Percentiles rank a stretch among this genome's conserved stretches.
phyloP scores from a whole-genome alignment of 2,888 invertebrate genomes.

The Aspidapion aeneum region DNA sequence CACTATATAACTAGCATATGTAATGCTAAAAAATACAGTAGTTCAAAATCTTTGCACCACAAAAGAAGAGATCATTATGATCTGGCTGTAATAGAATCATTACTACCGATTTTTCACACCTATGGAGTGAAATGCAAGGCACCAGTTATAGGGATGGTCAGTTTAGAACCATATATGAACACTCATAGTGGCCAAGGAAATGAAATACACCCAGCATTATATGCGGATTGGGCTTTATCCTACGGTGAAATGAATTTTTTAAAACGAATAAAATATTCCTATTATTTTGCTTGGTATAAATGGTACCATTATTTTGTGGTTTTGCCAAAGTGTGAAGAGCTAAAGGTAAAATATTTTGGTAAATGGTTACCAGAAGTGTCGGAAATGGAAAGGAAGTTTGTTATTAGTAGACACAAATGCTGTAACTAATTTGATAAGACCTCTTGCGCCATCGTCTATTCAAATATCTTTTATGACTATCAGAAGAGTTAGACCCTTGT shows the following conservation, averaged over 20 bases:
- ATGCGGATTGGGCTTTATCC: constrained; percentile 32
- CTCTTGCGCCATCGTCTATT: not conserved
- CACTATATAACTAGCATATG: too few relatives aligned
- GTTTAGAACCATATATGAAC: constrained; percentile 27
- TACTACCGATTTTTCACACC: constrained; percentile 1
- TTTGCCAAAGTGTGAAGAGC: constrained; percentile 30
- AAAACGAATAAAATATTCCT: constrained; percentile 34
- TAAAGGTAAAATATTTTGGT: constrained; percentile 43
- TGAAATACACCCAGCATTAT: constrained; percentile 29
- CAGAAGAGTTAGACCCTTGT: too few relatives aligned
- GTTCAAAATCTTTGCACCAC: not conserved
- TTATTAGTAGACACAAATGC: not conserved
- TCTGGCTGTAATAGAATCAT: constrained; percentile 18
- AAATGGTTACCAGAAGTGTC: not conserved
- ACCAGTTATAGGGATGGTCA: constrained; percentile 17
- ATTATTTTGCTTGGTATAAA: constrained; percentile 30
- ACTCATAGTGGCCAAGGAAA: constrained; percentile 32
- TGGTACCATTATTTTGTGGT: constrained; percentile 27
- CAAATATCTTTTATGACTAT: not conserved
- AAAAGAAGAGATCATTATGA: constrained; percentile 17
- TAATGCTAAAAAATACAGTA: not conserved
- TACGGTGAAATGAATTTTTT: constrained; percentile 42
- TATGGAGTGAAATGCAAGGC: constrained; percentile 7
- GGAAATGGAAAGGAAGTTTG: not conserved
- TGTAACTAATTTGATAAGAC: not conserved